Base-by-base conservation (phyloP, 2,113 vertebrate genomes). In the Thunnus maccoyii region DNA sequence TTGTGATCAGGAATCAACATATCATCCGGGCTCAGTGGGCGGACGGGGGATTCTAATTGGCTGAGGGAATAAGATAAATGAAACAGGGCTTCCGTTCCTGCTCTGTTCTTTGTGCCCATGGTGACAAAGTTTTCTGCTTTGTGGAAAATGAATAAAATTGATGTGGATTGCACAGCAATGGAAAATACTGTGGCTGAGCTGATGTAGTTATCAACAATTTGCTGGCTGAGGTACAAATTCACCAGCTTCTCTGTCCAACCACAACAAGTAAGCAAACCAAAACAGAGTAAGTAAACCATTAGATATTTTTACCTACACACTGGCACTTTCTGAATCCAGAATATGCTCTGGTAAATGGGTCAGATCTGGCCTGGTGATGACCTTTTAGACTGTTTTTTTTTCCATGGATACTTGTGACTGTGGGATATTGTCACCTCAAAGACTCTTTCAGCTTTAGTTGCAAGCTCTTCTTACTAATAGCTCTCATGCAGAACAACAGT, bases 311-410 rank as follows among this genome's bases (percentile, higher is more conserved):
- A 50, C 25, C 61, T 47, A 56, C 25, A 36, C 0, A 20, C 36
- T 52, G 27, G 22, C 72, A 52, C 54, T 54, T 57, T 63, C 27
- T 66, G 11, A 61, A 55, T 52, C 8, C 57, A 57, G 32, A 57
- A 54, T 69, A 47, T 36, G 46, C 54, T 73, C 46, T 66, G n/a
- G 60, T 76, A 73, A 85, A 83, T 78, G 32, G 80, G 64, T 83
- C 67, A 81, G 73, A 63, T 68, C 36, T 83, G 62, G 25, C 62
- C 67, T 14, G 56, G 60, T 57, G 46, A 25, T 86, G 84, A 89
- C 84, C 74, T 88, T 86, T 87, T 54, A 16, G 64, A 67, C 57
- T 44, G 32, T 36, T 87, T 67, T 48, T 60, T 83, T 83, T 66
- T 61, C 65, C 14, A 18, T 47, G 22, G 67, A 66, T 1, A 4